Evolutionary conservation across 2,888 invertebrate genomes (phyloP), one percentile per base, ranked within the genome.

Genomic region (Gastrophysa polygoni): DNA sequence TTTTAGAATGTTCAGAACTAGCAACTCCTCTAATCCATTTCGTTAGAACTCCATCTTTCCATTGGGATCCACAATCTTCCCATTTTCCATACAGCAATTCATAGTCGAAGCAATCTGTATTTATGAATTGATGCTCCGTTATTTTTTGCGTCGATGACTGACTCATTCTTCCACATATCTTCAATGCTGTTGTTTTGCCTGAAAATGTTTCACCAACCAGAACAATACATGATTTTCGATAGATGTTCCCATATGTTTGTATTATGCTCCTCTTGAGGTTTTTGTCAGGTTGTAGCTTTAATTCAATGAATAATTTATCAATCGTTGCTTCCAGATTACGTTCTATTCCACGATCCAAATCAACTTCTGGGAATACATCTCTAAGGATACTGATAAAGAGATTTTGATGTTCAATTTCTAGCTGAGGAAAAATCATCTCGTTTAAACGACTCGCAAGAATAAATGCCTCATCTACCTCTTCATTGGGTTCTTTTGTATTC

Each of bases 41-140:
- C 0, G 92, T 88, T 47, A 91, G 87, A 44, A 95, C 87, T 7
- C 93, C 93, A 78, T 93, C 93, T 0, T 87, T 88, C 93, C 93
- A 93, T 81, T 94, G 93, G 69, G 92, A 91, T 0, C 93, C 91
- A 14, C 61, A 57, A 0, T 89, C 89, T 82, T 95, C 92, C 77
- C 93, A 93, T 64, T 90, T 89, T 0, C 96, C 96, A 76, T 92
- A 95, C 16, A 96, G 81, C 77, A 93, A 92, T 10, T 91, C 91
- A 87, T 93, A 90, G 5, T 92, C 92, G 48, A 96, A 89, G 1
- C 94, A 87, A 82, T 94, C 95, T 1, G 96, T 95, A 83, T 95
- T 95, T 49, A 96, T 86, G 8, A 63, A 57, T 57, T 68, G 59
- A 44, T 59, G 56, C 5, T 16, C 10, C 11, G 72, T 32, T 28